These are phyloP conservation scores for Philereme vetulata DNA, from an alignment of 2,888 invertebrate species.

Conservation along the genomic window DNA sequence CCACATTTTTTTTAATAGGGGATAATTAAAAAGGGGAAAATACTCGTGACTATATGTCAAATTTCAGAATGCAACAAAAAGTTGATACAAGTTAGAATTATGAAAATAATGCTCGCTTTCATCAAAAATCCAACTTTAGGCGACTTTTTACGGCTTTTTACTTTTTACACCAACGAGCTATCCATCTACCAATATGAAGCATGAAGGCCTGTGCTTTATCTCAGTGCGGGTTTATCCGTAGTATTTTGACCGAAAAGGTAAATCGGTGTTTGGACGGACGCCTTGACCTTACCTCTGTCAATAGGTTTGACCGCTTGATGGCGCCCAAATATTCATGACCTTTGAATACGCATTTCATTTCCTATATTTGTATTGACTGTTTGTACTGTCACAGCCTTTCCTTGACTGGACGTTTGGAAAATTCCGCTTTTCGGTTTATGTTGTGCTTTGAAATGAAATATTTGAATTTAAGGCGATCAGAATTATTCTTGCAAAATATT, in stretches of 20 bases:
- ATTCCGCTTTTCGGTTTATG: conserved; percentile 21
- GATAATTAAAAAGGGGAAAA: too few relatives aligned
- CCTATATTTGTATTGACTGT: conserved; percentile 62
- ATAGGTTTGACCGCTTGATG: conserved; percentile 53
- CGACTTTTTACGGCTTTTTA: too few relatives aligned
- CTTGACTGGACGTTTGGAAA: conserved; percentile 39
- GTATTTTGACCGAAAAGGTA: conserved; percentile 17
- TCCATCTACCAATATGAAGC: too few relatives aligned
- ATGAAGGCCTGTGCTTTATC: conserved; percentile 4
- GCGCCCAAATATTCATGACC: conserved; percentile 59
- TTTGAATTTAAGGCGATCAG: not conserved
- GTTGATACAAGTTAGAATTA: too few relatives aligned
- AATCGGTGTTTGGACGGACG: conserved; percentile 52
- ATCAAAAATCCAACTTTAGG: too few relatives aligned
- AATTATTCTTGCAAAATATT: not conserved
- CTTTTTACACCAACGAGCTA: too few relatives aligned
- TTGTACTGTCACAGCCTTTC: conserved; percentile 37
- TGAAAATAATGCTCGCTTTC: too few relatives aligned
- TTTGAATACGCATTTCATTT: conserved; percentile 60
- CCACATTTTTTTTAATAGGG: too few relatives aligned
- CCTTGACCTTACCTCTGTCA: conserved; percentile 59
- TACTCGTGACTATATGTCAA: too few relatives aligned
- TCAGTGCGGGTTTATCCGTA: conserved; percentile 12
- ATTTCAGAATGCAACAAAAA: too few relatives aligned
- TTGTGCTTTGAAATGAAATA: not conserved